Evolutionary conservation across 2,113 vertebrate species (phyloP).

Genomic region (Corapipo altera): DNA sequence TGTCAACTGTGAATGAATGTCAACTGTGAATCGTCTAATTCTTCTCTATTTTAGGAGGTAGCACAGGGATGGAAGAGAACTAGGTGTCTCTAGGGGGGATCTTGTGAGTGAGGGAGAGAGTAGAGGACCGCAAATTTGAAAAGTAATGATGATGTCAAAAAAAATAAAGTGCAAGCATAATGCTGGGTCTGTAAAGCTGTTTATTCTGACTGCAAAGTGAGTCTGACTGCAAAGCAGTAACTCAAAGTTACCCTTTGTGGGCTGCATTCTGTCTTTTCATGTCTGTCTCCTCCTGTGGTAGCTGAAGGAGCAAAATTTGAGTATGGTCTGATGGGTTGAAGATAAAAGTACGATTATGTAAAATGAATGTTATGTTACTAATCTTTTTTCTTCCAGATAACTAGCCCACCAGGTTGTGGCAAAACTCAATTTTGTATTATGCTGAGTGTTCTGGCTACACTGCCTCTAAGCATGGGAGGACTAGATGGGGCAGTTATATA

Average conservation of each 20-base stretch:
- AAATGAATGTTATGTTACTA: neutral
- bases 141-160: neutral
- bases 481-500: slow-evolving; percentile 79
- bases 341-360: neutral
- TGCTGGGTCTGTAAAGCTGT: neutral
- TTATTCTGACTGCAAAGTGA: neutral
- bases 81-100: neutral
- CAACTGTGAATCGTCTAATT: neutral
- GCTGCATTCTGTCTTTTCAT: neutral
- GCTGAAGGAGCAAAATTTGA: neutral
- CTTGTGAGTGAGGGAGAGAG: neutral
- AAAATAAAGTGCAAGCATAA: neutral
- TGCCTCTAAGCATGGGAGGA: slow-evolving; percentile 80
- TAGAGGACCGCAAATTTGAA: neutral
- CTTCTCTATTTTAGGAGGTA: neutral
- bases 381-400: slow-evolving; percentile 69
- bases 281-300: neutral
- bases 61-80: neutral
- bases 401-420: slow-evolving; percentile 86
- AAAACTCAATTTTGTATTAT: slow-evolving; percentile 88
- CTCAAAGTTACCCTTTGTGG: neutral
- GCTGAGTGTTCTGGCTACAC: slow-evolving; percentile 81
- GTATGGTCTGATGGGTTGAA: neutral
- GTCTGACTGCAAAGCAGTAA: neutral
- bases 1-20: too few relatives aligned